Conservation (phyloP, 2,797 vertebrate genomes). For the Cryptoblepharus egeriae region DNA sequence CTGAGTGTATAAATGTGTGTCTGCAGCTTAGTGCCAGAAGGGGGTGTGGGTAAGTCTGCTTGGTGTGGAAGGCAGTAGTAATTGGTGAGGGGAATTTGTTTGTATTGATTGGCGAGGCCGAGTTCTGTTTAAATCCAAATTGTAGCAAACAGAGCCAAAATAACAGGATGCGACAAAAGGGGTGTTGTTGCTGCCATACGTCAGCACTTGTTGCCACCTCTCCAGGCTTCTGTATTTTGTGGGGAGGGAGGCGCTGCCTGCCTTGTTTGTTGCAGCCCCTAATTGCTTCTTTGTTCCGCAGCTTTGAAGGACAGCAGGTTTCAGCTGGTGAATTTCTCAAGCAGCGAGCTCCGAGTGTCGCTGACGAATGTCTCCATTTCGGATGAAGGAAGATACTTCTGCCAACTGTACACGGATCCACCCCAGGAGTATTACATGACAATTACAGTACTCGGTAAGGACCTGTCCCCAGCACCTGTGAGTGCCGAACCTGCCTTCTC, state of each 20-base stretch:
- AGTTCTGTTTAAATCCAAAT: background rate
- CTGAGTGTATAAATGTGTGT: background rate
- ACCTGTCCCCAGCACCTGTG: rapidly evolving
- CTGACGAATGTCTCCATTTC: conserved; percentile 96
- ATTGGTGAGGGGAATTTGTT: rapidly evolving
- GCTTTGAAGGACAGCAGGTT: conserved; percentile 97
- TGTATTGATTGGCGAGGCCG: rapidly evolving
- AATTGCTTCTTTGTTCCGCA: conserved; percentile 70
- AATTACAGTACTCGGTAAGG: conserved; percentile 93
- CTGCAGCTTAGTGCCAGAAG: background rate
- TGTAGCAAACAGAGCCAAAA: background rate
- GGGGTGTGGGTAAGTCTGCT: background rate
- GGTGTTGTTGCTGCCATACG: background rate
- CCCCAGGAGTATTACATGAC: conserved; percentile 97
- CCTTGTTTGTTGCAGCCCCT: background rate
- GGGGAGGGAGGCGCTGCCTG: rapidly evolving
- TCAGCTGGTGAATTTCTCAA: conserved; percentile 98
- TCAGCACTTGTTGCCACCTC: rapidly evolving
- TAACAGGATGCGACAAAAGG: rapidly evolving
- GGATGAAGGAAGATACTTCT: conserved; percentile 96
- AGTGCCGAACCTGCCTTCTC: no score
- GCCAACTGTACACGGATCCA: conserved; percentile 97
- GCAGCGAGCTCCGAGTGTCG: conserved; percentile 95
- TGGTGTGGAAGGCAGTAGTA: no score
- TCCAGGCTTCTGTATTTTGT: background rate